These are phyloP conservation scores for Drosophila erecta DNA, from an alignment of 1,140 invertebrate species.

Conservation along the genomic window DNA sequence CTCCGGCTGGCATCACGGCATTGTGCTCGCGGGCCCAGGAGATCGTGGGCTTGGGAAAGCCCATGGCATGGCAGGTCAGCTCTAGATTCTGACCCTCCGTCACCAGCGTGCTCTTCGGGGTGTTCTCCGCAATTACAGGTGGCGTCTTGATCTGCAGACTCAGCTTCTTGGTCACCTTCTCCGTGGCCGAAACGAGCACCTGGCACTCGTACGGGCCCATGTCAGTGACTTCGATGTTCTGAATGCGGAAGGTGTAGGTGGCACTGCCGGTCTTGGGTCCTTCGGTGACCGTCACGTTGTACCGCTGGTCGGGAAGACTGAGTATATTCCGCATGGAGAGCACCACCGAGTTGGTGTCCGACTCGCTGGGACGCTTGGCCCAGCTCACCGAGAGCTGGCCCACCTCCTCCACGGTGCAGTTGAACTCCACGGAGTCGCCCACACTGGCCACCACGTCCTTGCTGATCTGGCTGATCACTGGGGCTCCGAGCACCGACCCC, in stretches of 20 bases:
- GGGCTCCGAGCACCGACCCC: conserved; percentile 19
- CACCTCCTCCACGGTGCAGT: conserved; percentile 92
- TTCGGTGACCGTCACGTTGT: conserved; percentile 87
- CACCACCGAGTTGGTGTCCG: conserved; percentile 66
- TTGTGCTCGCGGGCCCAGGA: conserved; percentile 93
- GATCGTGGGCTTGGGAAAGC: conserved; percentile 89
- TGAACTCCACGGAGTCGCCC: conserved; percentile 90
- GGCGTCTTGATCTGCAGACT: conserved; percentile 90
- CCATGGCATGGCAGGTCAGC: conserved; percentile 91
- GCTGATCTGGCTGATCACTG: conserved; percentile 90
- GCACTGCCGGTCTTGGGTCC: conserved; percentile 87
- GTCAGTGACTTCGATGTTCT: conserved; percentile 92
- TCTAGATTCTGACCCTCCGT: conserved; percentile 89
- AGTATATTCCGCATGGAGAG: conserved; percentile 89
- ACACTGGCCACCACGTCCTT: conserved; percentile 92
- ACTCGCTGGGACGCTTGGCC: conserved; percentile 86
- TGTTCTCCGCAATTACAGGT: conserved; percentile 92
- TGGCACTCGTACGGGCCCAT: conserved; percentile 92
- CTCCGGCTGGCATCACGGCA: conserved; percentile 92
- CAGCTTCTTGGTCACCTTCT: conserved; percentile 89
- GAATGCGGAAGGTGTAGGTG: conserved; percentile 89
- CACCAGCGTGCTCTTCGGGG: conserved; percentile 88
- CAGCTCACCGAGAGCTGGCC: conserved; percentile 90
- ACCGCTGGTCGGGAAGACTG: conserved; percentile 91
- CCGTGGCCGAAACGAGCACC: conserved; percentile 89